Evolutionary conservation across 92 coral and sea anemone genomes (phyloP), one percentile per base, ranked within the genome.

Genomic region (Porites evermanni): DNA sequence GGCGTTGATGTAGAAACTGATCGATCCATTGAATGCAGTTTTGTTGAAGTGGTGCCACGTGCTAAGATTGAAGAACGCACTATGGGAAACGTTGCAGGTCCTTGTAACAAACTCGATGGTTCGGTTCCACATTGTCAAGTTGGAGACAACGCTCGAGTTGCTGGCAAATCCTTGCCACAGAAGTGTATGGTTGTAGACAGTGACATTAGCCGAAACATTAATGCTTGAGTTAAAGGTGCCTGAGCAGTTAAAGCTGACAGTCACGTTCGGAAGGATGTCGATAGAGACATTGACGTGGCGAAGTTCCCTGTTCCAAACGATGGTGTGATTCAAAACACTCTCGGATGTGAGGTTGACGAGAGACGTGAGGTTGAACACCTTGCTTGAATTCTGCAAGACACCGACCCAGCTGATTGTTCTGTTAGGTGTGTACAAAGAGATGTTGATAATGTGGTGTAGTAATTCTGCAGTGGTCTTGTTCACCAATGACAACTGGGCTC

Each of bases 31-130:
- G 60, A 82, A 89, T 38, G 91, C 91, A 13, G 91, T 82, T 79
- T 74, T 83, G 83, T 90, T 83, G 69, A 64, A 66, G 67, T 90
- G 91, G 26, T 92, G 93, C 95, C 95, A 92, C 23, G 95, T 89
- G 82, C 93, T 92, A 13, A 92, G 81, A 51, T 92, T 92, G 29
- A 92, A 78, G 78, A 83, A 81, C 21, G 86, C 82, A 64, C 86
- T 64, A 6, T 63, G 75, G 66, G 89, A 84, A 74, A 64, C 84
- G 74, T 89, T 86, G 74, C 95, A 92, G 6, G 90, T 89, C 51
- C 61, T 84, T 89, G 91, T 78, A 65, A 82, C 89, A 79, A 92
- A 70, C 66, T 86, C 92, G 21, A 92, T 17, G 20, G 95, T 92
- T 13, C 95, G 93, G 51, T 92, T 92, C 89, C 93, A 82, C 63